A percentile compares a stretch with the other conserved stretches of the same genome.
Evolutionary conservation across 2,888 invertebrate genomes (phyloP).

Genomic region (Tetranychus truncatus): DNA sequence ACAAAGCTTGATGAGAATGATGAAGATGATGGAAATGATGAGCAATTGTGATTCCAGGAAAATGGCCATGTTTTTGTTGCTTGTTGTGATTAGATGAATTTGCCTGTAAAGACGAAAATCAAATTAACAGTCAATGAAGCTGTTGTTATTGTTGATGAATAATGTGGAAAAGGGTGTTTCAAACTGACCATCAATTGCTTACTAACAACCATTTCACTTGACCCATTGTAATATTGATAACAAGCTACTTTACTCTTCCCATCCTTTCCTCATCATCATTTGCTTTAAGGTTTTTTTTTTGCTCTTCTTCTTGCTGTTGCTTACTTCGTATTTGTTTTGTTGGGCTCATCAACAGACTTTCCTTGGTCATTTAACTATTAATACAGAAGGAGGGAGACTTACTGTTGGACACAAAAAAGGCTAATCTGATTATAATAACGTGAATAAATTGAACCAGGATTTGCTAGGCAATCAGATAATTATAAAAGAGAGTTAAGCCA

Average conservation of each 20-base stretch:
- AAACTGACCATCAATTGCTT: neutral
- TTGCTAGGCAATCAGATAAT: neutral
- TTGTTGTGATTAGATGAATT: neutral
- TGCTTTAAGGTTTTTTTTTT: neutral
- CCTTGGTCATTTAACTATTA: neutral
- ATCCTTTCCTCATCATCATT: neutral
- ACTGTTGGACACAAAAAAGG: neutral
- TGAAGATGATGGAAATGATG: neutral
- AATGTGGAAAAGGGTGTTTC: neutral
- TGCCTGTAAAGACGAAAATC: neutral
- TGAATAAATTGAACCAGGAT: neutral
- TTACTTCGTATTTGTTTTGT: neutral
- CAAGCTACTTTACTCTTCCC: neutral
- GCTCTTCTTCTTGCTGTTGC: neutral
- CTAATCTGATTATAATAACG: neutral
- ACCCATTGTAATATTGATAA: neutral
- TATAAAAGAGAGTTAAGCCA: neutral
- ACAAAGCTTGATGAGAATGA: neutral
- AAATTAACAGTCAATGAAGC: slow-evolving; percentile 1
- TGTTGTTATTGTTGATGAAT: neutral
- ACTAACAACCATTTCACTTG: neutral
- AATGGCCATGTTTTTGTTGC: neutral
- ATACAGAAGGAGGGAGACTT: neutral
- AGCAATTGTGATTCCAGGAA: neutral
- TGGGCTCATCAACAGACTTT: neutral